Percentiles rank a stretch among this genome's conserved stretches.
Evolutionary conservation across 2,888 invertebrate genomes (phyloP).

Genomic region (Ophraella communa): DNA sequence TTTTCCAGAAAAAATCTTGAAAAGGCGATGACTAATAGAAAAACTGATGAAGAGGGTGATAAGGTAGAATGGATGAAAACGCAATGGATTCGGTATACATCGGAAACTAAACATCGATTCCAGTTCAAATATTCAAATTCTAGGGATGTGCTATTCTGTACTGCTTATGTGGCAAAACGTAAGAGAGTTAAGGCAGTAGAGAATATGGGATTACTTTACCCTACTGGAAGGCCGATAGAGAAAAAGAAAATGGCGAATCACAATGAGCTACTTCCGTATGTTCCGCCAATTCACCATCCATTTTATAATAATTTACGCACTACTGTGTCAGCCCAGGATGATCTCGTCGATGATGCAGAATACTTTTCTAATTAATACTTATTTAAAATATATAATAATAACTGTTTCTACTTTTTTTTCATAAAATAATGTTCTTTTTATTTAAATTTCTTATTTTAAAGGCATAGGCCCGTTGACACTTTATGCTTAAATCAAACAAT

Average conservation of each 20-base stretch:
- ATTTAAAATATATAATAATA: not conserved
- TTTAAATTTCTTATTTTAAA: not conserved
- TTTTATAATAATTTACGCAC: not conserved
- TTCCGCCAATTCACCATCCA: constrained; percentile 3
- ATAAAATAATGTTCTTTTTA: no score
- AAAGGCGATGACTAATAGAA: not conserved
- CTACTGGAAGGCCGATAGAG: not conserved
- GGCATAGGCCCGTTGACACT: not conserved
- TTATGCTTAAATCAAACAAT: not conserved
- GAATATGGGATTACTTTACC: not conserved
- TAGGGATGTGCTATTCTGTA: not conserved
- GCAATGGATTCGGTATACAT: not conserved
- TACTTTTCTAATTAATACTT: not conserved
- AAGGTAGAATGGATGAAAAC: not conserved
- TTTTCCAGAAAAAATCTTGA: not conserved
- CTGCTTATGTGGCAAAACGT: not conserved
- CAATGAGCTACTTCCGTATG: not conserved
- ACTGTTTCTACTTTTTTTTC: not conserved
- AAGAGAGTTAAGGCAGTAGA: not conserved
- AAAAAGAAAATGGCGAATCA: not conserved
- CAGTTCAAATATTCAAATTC: no score
- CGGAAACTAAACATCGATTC: not conserved
- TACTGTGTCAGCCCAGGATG: not conserved
- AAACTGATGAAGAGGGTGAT: not conserved
- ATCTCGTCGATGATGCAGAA: not conserved